phyloP scores from a whole-genome alignment of 2,888 invertebrate genomes.

The Eupithecia exiguata region DNA sequence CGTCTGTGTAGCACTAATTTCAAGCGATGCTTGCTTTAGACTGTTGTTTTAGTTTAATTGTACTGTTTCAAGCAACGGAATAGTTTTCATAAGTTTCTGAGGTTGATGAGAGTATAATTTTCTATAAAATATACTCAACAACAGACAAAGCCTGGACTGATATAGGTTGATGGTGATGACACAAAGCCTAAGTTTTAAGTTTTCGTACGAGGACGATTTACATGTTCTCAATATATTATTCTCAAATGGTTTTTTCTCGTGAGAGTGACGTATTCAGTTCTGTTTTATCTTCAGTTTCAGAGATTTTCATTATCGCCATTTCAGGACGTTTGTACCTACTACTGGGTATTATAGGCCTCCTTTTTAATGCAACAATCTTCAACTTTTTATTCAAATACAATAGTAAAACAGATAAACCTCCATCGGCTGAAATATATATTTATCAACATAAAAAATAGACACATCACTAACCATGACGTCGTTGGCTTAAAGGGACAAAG shows the following conservation, averaged over 20 bases:
- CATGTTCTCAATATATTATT: no score
- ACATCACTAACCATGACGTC: no score
- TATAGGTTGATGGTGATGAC: no score
- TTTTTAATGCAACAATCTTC: no score
- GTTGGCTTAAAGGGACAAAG: no score
- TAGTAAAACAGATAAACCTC: no score
- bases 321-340: conserved; percentile 14
- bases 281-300: no score
- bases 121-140: background rate
- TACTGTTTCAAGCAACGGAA: conserved; percentile 8
- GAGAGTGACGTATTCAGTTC: background rate
- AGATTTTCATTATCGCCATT: background rate
- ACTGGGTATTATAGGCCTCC: background rate
- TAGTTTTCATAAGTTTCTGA: background rate
- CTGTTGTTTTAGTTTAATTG: conserved; percentile 7
- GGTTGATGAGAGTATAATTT: background rate
- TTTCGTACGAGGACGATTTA: background rate
- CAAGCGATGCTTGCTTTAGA: conserved; percentile 9
- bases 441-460: no score
- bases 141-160: background rate
- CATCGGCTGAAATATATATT: no score
- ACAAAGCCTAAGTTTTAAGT: background rate
- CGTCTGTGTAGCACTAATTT: conserved; percentile 6
- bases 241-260: background rate
- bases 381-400: no score